Evolutionary conservation across 2,888 invertebrate genomes (phyloP).

Genomic region (Alloscopus bannaensis): DNA sequence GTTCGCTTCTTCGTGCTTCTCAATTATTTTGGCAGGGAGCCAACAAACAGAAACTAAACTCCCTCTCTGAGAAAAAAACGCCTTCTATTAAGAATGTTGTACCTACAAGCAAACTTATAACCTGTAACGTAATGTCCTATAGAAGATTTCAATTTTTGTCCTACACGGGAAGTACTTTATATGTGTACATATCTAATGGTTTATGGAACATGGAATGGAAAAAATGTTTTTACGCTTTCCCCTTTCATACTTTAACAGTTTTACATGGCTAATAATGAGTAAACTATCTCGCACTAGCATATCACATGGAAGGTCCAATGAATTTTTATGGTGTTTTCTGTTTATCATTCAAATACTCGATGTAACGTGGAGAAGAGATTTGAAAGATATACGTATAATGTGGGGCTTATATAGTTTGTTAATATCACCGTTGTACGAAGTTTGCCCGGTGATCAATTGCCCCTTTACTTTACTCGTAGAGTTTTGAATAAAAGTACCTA

Average conservation of each 20-base stretch:
- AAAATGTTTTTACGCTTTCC: constrained; percentile 20
- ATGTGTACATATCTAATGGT: too few species aligned
- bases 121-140: too few species aligned
- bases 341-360: constrained; percentile 10
- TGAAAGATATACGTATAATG: not conserved
- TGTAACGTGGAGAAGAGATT: not conserved
- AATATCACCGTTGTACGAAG: too few species aligned
- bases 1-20: constrained; percentile 35
- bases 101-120: not conserved
- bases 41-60: constrained; percentile 18
- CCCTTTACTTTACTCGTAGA: too few species aligned
- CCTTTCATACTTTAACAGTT: too few species aligned
- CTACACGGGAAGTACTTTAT: constrained; percentile 25
- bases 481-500: too few species aligned
- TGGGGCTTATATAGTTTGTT: not conserved
- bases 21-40: constrained; percentile 40
- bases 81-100: not conserved
- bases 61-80: not conserved
- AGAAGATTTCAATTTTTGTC: constrained; percentile 22
- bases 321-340: constrained; percentile 15
- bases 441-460: too few species aligned
- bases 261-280: too few species aligned
- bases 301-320: too few species aligned
- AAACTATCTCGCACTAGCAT: too few species aligned
- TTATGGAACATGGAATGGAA: constrained; percentile 20